A percentile compares a stretch with the other conserved stretches of the same genome.
These are phyloP conservation scores for Drosophila bunnanda DNA, from an alignment of 2,888 invertebrate species.

Conservation along the genomic window DNA sequence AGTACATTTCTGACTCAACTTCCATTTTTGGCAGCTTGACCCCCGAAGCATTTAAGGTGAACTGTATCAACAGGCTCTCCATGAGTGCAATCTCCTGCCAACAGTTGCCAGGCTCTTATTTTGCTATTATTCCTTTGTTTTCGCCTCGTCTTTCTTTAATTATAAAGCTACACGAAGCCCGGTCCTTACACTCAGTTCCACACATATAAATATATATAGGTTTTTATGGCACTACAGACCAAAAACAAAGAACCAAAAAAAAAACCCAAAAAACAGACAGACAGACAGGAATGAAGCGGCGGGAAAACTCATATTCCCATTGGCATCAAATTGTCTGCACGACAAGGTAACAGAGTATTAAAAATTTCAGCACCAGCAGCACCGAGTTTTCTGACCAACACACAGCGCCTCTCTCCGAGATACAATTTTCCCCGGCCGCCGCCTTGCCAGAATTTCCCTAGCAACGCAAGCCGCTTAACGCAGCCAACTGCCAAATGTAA, in stretches of 20 bases:
- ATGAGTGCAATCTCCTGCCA: conserved; percentile 59
- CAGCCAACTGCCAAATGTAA: conserved; percentile 79
- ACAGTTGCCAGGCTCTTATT: conserved; percentile 63
- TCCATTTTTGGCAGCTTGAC: conserved; percentile 14
- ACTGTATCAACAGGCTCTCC: conserved; percentile 31
- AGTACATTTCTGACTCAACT: background rate
- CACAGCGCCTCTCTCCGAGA: background rate
- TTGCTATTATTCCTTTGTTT: conserved; percentile 57
- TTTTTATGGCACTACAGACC: conserved; percentile 22
- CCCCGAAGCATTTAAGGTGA: conserved; percentile 35
- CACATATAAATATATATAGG: conserved; percentile 40
- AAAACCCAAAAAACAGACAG: background rate
- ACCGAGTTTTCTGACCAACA: conserved; percentile 55
- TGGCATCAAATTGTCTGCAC: conserved; percentile 72
- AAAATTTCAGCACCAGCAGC: conserved; percentile 70
- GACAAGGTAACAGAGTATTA: conserved; percentile 77
- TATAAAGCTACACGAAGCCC: conserved; percentile 58
- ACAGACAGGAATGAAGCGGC: conserved; percentile 5
- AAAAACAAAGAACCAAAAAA: conserved; percentile 10
- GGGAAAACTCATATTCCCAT: conserved; percentile 59
- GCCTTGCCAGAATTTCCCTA: conserved; percentile 51
- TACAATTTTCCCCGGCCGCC: conserved; percentile 19
- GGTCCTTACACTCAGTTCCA: conserved; percentile 9
- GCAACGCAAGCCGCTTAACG: conserved; percentile 79
- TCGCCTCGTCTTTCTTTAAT: conserved; percentile 68